Conservation (phyloP, 2,797 vertebrate genomes). For the Myotis findleyi region DNA sequence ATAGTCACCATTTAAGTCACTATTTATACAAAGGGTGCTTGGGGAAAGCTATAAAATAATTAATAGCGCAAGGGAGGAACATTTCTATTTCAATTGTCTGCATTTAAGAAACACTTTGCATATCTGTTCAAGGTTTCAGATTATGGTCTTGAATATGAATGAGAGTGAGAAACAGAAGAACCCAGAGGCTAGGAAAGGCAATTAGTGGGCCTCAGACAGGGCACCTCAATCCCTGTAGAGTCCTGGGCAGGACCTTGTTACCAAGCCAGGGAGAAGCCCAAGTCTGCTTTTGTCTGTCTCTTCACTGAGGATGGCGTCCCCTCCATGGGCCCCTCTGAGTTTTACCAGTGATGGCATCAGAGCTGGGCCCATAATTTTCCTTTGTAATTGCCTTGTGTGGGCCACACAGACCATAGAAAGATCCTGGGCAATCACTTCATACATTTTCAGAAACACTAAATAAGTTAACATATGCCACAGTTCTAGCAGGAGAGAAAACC, state of each 20-base stretch:
- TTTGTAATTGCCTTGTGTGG: slow-evolving; percentile 30
- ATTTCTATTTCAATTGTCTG: slow-evolving; percentile 75
- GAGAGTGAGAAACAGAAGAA: slow-evolving; percentile 44
- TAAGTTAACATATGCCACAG: background rate
- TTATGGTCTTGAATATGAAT: slow-evolving; percentile 70
- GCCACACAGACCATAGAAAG: background rate
- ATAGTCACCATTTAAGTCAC: slow-evolving; percentile 43
- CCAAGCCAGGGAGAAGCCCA: background rate
- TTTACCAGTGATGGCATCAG: background rate
- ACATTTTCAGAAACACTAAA: slow-evolving; percentile 16
- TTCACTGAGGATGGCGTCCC: background rate
- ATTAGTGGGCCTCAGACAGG: background rate
- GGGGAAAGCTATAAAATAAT: slow-evolving; percentile 73
- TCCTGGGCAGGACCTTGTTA: background rate
- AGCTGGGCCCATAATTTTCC: slow-evolving; percentile 24
- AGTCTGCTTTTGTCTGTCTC: background rate
- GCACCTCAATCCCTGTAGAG: background rate
- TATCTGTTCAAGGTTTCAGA: slow-evolving; percentile 60
- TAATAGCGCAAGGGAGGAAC: slow-evolving; percentile 58
- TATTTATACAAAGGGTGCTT: slow-evolving; percentile 52
- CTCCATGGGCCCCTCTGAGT: background rate
- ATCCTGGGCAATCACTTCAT: background rate
- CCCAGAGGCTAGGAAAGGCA: slow-evolving; percentile 57
- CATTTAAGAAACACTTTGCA: slow-evolving; percentile 75
- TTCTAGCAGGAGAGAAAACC: background rate